phyloP scores from a whole-genome alignment of 2,113 vertebrate species.

The Regulus satrapa region DNA sequence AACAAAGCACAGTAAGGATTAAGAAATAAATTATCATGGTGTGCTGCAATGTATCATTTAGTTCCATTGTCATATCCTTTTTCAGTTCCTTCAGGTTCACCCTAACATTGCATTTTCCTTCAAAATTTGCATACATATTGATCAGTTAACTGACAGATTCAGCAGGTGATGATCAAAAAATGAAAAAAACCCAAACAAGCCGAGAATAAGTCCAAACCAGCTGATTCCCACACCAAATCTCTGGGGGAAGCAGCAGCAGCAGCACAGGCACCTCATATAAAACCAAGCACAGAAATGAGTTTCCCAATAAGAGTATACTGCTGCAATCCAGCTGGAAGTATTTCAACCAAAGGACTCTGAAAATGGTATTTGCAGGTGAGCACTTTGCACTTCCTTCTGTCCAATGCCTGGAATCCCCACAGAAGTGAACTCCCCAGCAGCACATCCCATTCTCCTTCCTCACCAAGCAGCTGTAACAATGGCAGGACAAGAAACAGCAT shows the following conservation, averaged over 20 bases:
- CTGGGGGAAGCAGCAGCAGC: not conserved
- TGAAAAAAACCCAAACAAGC: no score
- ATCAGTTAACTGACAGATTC: not conserved
- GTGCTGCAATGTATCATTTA: not conserved
- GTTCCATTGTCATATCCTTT: not conserved
- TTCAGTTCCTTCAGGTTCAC: not conserved
- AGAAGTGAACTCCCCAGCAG: not conserved
- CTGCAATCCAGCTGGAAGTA: not conserved
- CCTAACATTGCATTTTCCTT: not conserved
- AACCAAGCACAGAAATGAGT: not conserved
- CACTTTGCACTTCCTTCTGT: not conserved
- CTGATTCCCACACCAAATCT: not conserved
- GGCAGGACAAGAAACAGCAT: not conserved
- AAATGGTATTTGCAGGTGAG: not conserved
- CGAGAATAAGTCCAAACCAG: not conserved
- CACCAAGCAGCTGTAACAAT: not conserved
- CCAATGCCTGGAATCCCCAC: rapidly evolving
- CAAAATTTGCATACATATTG: not conserved
- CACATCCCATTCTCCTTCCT: not conserved
- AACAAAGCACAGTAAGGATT: not conserved
- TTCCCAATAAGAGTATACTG: not conserved
- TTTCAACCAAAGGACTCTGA: not conserved
- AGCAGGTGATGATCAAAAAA: not conserved
- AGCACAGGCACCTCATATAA: not conserved
- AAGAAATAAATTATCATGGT: not conserved